A percentile compares a stretch with the other conserved stretches of the same genome.
These are phyloP conservation scores for Amphiura filiformis DNA, from an alignment of 35 echinoderm and acorn worm species.

Conservation along the genomic window DNA sequence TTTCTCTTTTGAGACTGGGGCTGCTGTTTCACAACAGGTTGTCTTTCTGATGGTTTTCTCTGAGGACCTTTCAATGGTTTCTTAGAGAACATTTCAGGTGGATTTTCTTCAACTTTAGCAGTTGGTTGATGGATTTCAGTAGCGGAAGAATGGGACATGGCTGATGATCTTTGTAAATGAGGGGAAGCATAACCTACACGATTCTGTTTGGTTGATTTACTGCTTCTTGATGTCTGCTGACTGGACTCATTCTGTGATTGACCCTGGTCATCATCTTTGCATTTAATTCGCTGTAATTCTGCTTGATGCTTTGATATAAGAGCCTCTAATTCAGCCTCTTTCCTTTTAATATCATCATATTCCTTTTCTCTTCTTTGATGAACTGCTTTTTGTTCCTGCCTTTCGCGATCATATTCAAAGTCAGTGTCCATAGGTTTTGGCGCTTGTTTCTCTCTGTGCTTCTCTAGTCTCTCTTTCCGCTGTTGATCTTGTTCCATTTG, in stretches of 20 bases:
- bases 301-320: slow-evolving; percentile 65
- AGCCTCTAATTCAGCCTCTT: slow-evolving; percentile 63
- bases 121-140: not conserved
- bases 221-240: not conserved
- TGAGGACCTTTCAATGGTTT: not conserved
- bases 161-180: not conserved
- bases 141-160: not conserved
- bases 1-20: not conserved
- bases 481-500: slow-evolving; percentile 84
- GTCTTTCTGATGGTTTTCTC: not conserved
- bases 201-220: not conserved
- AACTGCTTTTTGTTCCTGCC: slow-evolving; percentile 32
- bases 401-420: slow-evolving; percentile 35
- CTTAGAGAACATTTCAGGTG: not conserved
- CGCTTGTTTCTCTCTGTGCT: slow-evolving; percentile 34
- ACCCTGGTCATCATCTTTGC: not conserved
- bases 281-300: slow-evolving; percentile 25
- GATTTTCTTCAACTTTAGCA: not conserved
- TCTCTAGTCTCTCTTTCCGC: slow-evolving; percentile 53
- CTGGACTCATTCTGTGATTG: not conserved
- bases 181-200: not conserved
- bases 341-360: slow-evolving; percentile 58
- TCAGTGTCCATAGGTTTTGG: not conserved
- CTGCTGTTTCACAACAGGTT: not conserved
- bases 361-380: slow-evolving; percentile 45